Base-by-base conservation (phyloP, 2,113 vertebrate genomes). In the Oncorhynchus nerka region DNA sequence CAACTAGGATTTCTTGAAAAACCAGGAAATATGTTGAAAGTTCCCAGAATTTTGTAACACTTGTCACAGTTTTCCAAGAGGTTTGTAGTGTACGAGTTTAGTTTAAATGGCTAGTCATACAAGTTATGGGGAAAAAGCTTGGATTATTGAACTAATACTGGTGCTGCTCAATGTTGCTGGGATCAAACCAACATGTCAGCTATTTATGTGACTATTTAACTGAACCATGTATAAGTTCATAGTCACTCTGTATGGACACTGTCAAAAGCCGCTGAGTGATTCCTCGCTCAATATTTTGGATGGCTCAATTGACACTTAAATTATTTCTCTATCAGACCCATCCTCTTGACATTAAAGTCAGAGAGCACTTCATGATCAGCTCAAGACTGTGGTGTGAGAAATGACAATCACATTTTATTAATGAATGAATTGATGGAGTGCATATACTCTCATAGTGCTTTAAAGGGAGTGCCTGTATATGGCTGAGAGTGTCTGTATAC, bases 401-500 rank as follows among this genome's bases (percentile, higher is more conserved):
- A 9, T 28, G 8, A 55, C 45, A 67, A 51, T 64, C 61, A 49
- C n/a, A 61, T 73, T 73, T 28, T 62, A 65, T 20, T 57, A 64
- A n/a, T 64, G 59, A 30, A 39, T 55, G 11, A 49, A 57, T 55
- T 66, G 67, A 68, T n/a, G 20, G 16, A 26, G 32, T 69, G 68
- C 16, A 69, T 39, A 69, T 48, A 19, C 6, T 39, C 4, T 73
- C 70, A 78, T 81, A 74, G 78, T 82, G 78, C 71, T 74, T 70
- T 71, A 68, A 84, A 86, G 74, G 76, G 83, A 85, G 24, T 73
- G 62, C 62, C 80, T 72, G 28, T 57, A 71, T 62, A 49, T 59
- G 51, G 75, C 39, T 77, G 78, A 67, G 34, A 8, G n/a, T 64
- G 28, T 73, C 39, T 51, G 34, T 34, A 7, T 34, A 34, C 8